Base-by-base conservation (phyloP, 2,888 invertebrate genomes). In the Drosophila diplacantha region DNA sequence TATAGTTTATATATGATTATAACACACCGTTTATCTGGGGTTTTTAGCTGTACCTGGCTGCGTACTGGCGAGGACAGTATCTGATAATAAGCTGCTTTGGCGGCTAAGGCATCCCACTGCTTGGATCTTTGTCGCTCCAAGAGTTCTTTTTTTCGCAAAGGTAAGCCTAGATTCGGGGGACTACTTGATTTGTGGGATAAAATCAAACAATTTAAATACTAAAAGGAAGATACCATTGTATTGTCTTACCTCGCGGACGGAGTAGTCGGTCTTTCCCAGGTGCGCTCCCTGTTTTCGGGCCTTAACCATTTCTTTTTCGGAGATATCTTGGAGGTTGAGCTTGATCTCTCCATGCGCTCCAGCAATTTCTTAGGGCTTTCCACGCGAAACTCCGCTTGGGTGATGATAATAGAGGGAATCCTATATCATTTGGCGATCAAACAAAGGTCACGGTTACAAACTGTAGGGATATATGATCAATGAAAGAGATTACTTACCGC, bases 211-310 rank as follows among this genome's bases (percentile, higher is more conserved):
- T 22, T n/a, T 18, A 29, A 18, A 3, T 3, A 8, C 9, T 41
- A 29, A 29, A 12, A 18, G 8, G 0, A 44, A 44, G 12, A 18
- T 7, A 1, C 2, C 3, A 4, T 22, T 31, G 3, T 11, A 29
- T 24, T 18, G 14, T 8, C 18, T 29, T 49, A 60, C 60, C 41
- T 14, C 14, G 12, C 3, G 7, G 55, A 34, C 5, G 43, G 29
- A 9, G 31, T 44, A 37, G 6, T 52, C 1, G 44, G 35, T 12
- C 29, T 18, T 12, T 39, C 56, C 18, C 32, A 32, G 3, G n/a
- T 20, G 9, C 12, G 38, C 18, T 53, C 14, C 5, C 11, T 41
- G 1, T 14, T 12, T n/a, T 41, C 24, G 5, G 26, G 5, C 11
- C 55, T 16, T 12, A 34, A 8, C 12, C 26, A 26, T 9, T n/a